A percentile compares a stretch with the other conserved stretches of the same genome.
Evolutionary conservation across 2,888 invertebrate genomes (phyloP).

Genomic region (Papilio protenor): DNA sequence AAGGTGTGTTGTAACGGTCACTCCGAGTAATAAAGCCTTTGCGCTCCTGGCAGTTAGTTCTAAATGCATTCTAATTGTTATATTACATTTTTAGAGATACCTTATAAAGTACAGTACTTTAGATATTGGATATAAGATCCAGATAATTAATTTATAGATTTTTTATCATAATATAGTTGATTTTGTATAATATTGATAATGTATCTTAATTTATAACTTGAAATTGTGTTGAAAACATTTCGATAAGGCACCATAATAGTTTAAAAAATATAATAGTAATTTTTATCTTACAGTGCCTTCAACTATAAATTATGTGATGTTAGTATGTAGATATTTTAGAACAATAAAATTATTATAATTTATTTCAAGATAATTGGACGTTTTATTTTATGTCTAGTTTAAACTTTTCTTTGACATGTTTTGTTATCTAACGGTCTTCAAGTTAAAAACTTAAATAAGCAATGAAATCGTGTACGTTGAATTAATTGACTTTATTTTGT

Average conservation of each 20-base stretch:
- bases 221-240: slow-evolving; percentile 46
- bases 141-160: slow-evolving; percentile 30
- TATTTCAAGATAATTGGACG: slow-evolving; percentile 27
- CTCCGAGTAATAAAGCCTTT: slow-evolving; percentile 55
- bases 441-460: background rate
- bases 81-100: slow-evolving; percentile 20
- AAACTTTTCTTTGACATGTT: background rate
- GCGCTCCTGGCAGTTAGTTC: slow-evolving; percentile 51
- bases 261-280: slow-evolving; percentile 63
- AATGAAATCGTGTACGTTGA: slow-evolving; percentile 47
- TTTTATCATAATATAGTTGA: slow-evolving; percentile 32
- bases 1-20: slow-evolving; percentile 81
- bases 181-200: slow-evolving; percentile 31
- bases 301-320: slow-evolving; percentile 71
- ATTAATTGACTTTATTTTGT: slow-evolving; percentile 68
- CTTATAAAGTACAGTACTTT: slow-evolving; percentile 35
- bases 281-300: slow-evolving; percentile 69
- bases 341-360: slow-evolving; percentile 57
- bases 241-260: slow-evolving; percentile 62
- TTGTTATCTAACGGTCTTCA: background rate
- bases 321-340: slow-evolving; percentile 60
- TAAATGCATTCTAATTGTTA: slow-evolving; percentile 26
- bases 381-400: slow-evolving; percentile 21
- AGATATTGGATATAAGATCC: slow-evolving; percentile 25
- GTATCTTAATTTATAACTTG: slow-evolving; percentile 21